Conservation (phyloP, 2,888 invertebrate species). For the Dicyrtoma fusca region DNA sequence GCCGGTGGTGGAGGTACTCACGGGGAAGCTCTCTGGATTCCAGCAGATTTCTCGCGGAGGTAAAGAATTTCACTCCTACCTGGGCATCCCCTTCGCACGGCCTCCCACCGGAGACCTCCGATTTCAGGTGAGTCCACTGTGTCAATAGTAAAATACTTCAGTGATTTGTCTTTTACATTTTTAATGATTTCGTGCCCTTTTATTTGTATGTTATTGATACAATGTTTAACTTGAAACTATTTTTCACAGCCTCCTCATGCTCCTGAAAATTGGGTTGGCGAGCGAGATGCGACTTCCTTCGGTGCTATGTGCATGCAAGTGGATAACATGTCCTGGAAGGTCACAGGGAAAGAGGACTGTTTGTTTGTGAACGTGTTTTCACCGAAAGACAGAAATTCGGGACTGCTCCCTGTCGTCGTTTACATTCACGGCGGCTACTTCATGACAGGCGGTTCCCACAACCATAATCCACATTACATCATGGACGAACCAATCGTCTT, state of each 20-base stretch:
- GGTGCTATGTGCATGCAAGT: conserved; percentile 51
- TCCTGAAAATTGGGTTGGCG: conserved; percentile 48
- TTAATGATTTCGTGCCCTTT: not conserved
- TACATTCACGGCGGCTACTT: conserved; percentile 19
- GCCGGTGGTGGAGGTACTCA: not conserved
- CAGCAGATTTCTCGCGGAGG: conserved; percentile 15
- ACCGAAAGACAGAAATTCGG: conserved; percentile 10
- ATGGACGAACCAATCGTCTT: conserved; percentile 19
- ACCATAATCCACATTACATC: conserved; percentile 21
- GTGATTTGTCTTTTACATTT: not conserved
- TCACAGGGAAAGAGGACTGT: conserved; percentile 18
- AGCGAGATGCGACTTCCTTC: conserved; percentile 46
- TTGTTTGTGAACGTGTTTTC: conserved; percentile 17
- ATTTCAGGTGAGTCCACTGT: not conserved
- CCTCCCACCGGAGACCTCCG: not conserved
- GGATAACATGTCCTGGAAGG: conserved; percentile 48
- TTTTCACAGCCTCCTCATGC: conserved; percentile 46
- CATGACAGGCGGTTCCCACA: not conserved
- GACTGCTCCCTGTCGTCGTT: conserved; percentile 15
- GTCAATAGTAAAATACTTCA: not conserved
- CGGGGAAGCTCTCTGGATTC: conserved; percentile 1
- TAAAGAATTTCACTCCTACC: conserved; percentile 11
- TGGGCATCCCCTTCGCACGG: conserved; percentile 11
- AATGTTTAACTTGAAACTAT: too few relatives aligned
- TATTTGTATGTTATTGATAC: too few relatives aligned